Evolutionary conservation across 2,797 vertebrate genomes (phyloP).

Genomic region (Karalla daura): DNA sequence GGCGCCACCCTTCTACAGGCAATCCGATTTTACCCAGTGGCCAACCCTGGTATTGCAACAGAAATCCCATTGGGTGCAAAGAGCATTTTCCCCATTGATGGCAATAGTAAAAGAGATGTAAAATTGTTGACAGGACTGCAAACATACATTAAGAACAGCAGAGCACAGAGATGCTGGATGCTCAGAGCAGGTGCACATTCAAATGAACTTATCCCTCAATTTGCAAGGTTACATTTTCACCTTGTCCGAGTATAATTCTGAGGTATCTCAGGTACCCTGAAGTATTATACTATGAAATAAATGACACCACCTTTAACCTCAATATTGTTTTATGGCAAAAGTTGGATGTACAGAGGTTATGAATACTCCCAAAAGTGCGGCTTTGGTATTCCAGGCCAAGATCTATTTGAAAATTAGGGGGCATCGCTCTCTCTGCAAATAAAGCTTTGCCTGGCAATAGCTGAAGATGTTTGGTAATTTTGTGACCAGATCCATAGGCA

Average conservation of each 20-base stretch:
- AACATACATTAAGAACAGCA: conserved; percentile 32
- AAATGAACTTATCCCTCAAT: conserved; percentile 37
- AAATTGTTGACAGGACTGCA: too few relatives aligned
- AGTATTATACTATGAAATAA: conserved; percentile 49
- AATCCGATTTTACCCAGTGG: too few relatives aligned
- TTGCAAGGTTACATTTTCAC: conserved; percentile 30
- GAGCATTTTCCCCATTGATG: too few relatives aligned
- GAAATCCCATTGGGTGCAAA: too few relatives aligned
- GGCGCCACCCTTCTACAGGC: too few relatives aligned
- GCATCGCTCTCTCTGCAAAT: conserved; percentile 11
- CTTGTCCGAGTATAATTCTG: conserved; percentile 32
- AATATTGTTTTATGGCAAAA: conserved; percentile 33
- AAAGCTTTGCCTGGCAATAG: conserved; percentile 10
- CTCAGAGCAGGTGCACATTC: conserved; percentile 21
- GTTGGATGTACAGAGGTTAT: conserved; percentile 4
- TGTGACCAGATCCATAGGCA: background rate
- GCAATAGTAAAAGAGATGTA: too few relatives aligned
- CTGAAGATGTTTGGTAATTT: conserved; percentile 19
- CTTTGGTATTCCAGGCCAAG: conserved; percentile 31
- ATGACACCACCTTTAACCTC: conserved; percentile 41
- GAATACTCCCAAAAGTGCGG: conserved; percentile 11
- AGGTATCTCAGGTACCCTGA: conserved; percentile 37
- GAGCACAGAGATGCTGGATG: conserved; percentile 20
- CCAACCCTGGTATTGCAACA: too few relatives aligned
- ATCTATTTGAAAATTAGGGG: too few relatives aligned